Evolutionary conservation across 2,888 invertebrate genomes (phyloP), one percentile per base, ranked within the genome.

Genomic region (Plutella xylostella): DNA sequence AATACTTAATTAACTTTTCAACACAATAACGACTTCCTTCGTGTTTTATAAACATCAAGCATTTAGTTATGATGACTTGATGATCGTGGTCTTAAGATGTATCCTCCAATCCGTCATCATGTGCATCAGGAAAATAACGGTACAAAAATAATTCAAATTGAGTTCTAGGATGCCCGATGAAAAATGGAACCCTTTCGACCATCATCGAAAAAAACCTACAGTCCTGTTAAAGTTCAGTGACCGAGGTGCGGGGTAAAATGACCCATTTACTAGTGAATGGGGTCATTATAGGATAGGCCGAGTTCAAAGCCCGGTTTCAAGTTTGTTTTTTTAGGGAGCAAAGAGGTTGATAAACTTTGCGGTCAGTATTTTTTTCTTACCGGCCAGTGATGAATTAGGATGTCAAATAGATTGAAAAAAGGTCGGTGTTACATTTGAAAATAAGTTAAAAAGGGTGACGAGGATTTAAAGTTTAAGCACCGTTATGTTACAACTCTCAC

Each of bases 221-320:
- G 73, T 83, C 82, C 82, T 80, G 82, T 83, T 82, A 80, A 17
- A 60, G 76, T 75, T 66, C 71, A 78, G 71, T 77, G 78, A 80
- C 78, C 82, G n/a, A 19, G n/a, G n/a, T n/a, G 21, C 33, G 20
- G 77, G 80, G 76, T 77, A 73, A 77, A 80, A 77, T 73, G 82
- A 80, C 80, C 82, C 69, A 82, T 72, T 76, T 78, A 72, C 63
- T 22, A 60, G 70, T 66, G 73, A 77, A 77, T 71, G 72, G 72
- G 72, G 72, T 73, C 73, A 76, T 74, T 72, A 75, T 61, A 58
- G 53, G 54, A 42, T 42, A 42, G 31, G 5, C 42, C 18, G 42
- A 22, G 30, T 7, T 28, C 12, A 11, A 28, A 11, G 28, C 22
- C 12, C n/a, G 12, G 20, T 20, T 37, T 37, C 17, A 35, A 49